Evolutionary conservation across 2,113 vertebrate species (phyloP), one percentile per base, ranked within the genome.

Genomic region (Thalassoma bifasciatum): DNA sequence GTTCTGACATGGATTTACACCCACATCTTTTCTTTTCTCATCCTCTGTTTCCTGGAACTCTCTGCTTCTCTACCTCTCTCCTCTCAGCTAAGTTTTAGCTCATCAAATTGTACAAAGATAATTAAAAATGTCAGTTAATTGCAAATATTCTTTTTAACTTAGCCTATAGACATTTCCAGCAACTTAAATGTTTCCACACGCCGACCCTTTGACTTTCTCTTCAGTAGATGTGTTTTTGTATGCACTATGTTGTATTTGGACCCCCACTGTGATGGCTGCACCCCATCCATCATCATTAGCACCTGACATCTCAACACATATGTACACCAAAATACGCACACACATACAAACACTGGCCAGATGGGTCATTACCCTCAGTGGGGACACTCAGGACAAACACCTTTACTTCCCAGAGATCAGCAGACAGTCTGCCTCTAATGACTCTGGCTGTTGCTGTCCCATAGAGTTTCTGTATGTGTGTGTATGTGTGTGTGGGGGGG

Each of bases 231-330:
- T 49, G 42, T 75, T 13, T 64, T n/a, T 70, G 8, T 59, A 47
- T 61, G 34, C 49, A 49, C 61, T 57, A 36, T 76, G 72, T 40
- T 71, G 42, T 56, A 68, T 65, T 70, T 62, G 61, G 58, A 66
- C 79, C 74, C 51, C 78, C 83, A 30, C 75, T 10, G 13, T n/a
- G 44, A 64, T 70, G 38, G 50, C 62, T 76, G 56, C 40, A 66
- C 75, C 77, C 67, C 63, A 88, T 85, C 80, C 59, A 1, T 90
- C 85, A 89, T 88, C 88, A 90, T 90, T 89, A 88, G 80, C 57
- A 84, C 77, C 71, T 85, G 81, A 64, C 76, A 80, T 44, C 34
- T 81, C 65, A 65, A 42, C 77, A 30, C 56, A 40, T 69, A 72
- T 52, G 26, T 67, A 51, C 61, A 30, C 64, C 40, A 71, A 58